Conservation (phyloP, 1,140 invertebrate genomes). For the Drosophila eugracilis region DNA sequence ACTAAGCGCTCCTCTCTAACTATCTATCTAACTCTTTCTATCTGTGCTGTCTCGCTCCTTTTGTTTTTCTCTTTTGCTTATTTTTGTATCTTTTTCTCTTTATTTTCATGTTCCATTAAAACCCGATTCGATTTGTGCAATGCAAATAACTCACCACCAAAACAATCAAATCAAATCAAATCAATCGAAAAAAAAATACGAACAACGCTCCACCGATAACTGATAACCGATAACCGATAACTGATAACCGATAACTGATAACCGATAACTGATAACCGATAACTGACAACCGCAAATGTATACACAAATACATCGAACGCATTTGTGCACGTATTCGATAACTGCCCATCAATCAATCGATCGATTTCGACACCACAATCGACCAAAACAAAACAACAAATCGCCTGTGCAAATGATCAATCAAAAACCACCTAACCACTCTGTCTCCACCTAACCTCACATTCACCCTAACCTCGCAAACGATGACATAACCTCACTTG, state of each 20-base stretch:
- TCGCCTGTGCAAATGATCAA: constrained; percentile 41
- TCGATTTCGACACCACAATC: constrained; percentile 42
- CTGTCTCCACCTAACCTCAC: constrained; percentile 30
- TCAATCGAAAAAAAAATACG: constrained; percentile 48
- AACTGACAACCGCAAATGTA: constrained; percentile 68
- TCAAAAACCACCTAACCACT: constrained; percentile 19
- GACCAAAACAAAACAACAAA: constrained; percentile 49
- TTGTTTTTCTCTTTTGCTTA: constrained; percentile 81
- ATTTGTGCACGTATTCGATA: constrained; percentile 67
- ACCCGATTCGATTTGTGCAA: constrained; percentile 79
- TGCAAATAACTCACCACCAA: constrained; percentile 65
- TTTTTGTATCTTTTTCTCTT: constrained; percentile 84
- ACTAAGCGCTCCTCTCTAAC: constrained; percentile 39
- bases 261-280: no score
- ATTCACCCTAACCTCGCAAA: constrained; percentile 27
- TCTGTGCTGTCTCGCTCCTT: constrained; percentile 73
- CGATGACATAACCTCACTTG: constrained; percentile 26
- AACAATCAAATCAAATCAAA: constrained; percentile 52
- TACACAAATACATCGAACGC: constrained; percentile 78
- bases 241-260: constrained; percentile 41
- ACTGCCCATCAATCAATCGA: constrained; percentile 55
- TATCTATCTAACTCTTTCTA: constrained; percentile 63
- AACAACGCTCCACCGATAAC: constrained; percentile 59
- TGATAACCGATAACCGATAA: constrained; percentile 29
- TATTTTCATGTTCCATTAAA: constrained; percentile 84